A percentile compares a stretch with the other conserved stretches of the same genome.
Conservation (phyloP, 2,888 invertebrate genomes). For the Chelonus formosanus region DNA sequence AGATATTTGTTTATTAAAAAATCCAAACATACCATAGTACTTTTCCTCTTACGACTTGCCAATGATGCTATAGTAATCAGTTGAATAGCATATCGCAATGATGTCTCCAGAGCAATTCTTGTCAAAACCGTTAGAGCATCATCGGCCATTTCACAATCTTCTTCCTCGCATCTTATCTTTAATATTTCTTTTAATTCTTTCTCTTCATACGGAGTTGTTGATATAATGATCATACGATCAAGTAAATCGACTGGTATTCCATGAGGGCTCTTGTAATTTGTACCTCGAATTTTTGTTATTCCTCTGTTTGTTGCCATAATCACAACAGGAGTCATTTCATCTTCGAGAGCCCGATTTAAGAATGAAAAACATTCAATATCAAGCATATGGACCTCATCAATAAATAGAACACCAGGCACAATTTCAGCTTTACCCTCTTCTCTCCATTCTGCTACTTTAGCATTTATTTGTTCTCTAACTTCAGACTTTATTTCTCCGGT, state of each 20-base stretch:
- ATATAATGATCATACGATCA: conserved; percentile 94
- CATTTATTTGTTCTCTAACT: conserved; percentile 97
- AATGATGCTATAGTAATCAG: conserved; percentile 94
- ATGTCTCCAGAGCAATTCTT: conserved; percentile 91
- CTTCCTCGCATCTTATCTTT: conserved; percentile 95
- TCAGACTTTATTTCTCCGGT: conserved; percentile 99
- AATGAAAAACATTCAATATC: conserved; percentile 99
- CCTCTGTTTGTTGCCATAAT: conserved; percentile 99
- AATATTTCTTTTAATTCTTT: conserved; percentile 91
- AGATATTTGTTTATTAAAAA: too few species aligned
- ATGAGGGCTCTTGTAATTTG: conserved; percentile 92
- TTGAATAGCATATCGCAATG: conserved; percentile 96
- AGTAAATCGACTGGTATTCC: conserved; percentile 97
- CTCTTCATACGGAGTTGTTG: conserved; percentile 87
- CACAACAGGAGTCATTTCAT: conserved; percentile 96
- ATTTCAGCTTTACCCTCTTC: conserved; percentile 99
- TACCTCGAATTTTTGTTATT: conserved; percentile 94
- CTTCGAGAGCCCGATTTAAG: conserved; percentile 95
- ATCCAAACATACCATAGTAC: conserved; percentile 72
- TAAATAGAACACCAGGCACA: conserved; percentile 96
- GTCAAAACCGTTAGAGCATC: conserved; percentile 92
- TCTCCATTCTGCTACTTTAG: conserved; percentile 97
- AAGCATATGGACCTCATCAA: conserved; percentile 98
- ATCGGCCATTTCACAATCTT: conserved; percentile 93
- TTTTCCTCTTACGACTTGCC: conserved; percentile 91